Evolutionary conservation across 2,113 vertebrate genomes (phyloP), one percentile per base, ranked within the genome.

Genomic region (Calcarius ornatus): DNA sequence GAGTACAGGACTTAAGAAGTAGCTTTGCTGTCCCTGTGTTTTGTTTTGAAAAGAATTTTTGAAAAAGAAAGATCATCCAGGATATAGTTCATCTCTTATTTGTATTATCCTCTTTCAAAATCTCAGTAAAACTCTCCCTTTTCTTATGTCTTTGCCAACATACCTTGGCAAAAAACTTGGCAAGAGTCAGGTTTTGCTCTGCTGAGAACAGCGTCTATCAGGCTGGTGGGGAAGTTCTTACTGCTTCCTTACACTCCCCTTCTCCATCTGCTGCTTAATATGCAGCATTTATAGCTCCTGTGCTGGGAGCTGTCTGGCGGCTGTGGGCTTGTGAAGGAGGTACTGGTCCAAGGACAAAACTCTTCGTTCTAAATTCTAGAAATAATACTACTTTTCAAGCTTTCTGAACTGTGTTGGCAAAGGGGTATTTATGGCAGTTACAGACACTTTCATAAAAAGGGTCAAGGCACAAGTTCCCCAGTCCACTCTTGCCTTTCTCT

Each of bases 261-360:
- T 80, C 66, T 93, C 94, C 90, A 88, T 86, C 81, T 94, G 78
- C 82, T 88, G 73, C 42, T 37, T 92, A 86, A 82, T 57, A 70
- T 1, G 2, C 51, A 85, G 20, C 53, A 79, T 72, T 96, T 85
- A 88, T 78, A 93, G 79, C 56, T 87, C 63, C 38, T 48, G n/a
- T 20, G 43, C 16, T 23, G n/a, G n/a, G 53, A 93, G 38, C 24
- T 51, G 66, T 91, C 78, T 94, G 50, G 5, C 45, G 4, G 35
- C 12, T 61, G 61, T 47, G 37, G 66, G 59, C 43, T 90, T 93
- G 50, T 43, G 75, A 66, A 82, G 47, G 42, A 80, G 54, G 35
- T 79, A 31, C 45, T 38, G 7, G 20, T 76, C 61, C 48, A 76
- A 81, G 71, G 91, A 75, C 77, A 89, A 84, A 81, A 35, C 25